Base-by-base conservation (phyloP, 2,888 invertebrate species). In the Andrena praecox region DNA sequence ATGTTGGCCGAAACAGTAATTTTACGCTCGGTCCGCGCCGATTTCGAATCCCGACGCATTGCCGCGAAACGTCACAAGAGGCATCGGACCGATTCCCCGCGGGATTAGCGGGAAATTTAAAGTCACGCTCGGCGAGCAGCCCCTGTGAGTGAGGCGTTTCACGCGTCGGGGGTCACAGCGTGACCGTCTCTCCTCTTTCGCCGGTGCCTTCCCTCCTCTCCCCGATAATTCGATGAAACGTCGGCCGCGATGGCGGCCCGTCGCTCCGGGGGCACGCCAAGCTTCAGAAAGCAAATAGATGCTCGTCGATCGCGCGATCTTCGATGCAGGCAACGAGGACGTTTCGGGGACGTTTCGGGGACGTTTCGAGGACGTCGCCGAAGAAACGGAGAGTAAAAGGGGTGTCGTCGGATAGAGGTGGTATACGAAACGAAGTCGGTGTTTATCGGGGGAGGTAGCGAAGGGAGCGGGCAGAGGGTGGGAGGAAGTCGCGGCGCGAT, bases 1-100 rank as follows among this genome's bases (percentile, higher is more conserved):
- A 93, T 93, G 93, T 93, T 93, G 92, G 91, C 91, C 91, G 92
- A 92, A 93, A 92, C 92, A 91, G 92, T 92, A 93, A 93, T 93
- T 93, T 93, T 93, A 92, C 91, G 91, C 92, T 90, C 80, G 80
- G 84, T 86, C 87, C 87, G 71, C 77, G 82, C 82, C 90, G 90
- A 89, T 92, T 92, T 90, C 91, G 90, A 91, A 70, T 91, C 91
- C 90, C 77, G 75, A 27, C 78, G 84, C 77, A 79, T 79, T 80
- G 82, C 85, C 79, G 67, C 83, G 83, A 74, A 87, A 81, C 84
- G 84, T 77, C 85, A 84, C 85, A 77, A 67, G 78, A 80, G 80
- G 77, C 77, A 88, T 87, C 81, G 79, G 35, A 71, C 77, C 82
- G 78, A 79, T 72, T 73, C 83, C 77, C 89, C 56, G 68, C 62